Base-by-base conservation (phyloP, 2,797 vertebrate species). In the Pangasius krempfi region DNA sequence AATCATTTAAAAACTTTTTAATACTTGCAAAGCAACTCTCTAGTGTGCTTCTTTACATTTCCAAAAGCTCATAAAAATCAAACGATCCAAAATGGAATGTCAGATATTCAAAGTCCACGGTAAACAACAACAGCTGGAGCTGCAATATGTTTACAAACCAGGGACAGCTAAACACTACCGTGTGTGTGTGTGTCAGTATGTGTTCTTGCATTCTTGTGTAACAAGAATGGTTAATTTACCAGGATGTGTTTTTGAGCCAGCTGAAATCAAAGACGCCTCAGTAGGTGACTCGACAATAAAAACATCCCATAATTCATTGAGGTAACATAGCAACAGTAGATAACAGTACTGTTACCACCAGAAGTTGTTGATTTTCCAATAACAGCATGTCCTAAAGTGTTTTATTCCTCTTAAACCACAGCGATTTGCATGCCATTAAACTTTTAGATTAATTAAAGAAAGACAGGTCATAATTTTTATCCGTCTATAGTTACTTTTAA, bases 71-170 rank as follows among this genome's bases (percentile, higher is more conserved):
- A 20, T 58, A 58, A 85, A 85, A 47, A n/a, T 72, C 84, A 25
- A 72, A 50, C 20, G 18, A 25, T 68, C 13, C 75, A 20, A 37
- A 37, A 13, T n/a, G 62, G 75, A 66, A 87, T 68, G 54, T 86
- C 33, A 20, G 20, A 54, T 87, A 84, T 64, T 62, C 54, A 52
- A 72, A 40, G 7, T 52, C 58, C 22, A 52, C n/a, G 13, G 47
- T 68, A 88, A 79, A 68, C 83, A 85, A n/a, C 83, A 70, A 85
- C 73, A 88, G 62, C 84, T 88, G 83, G 83, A 85, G 12, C 64
- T 52, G 62, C 64, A 64, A 83, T 33, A 70, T 88, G 87, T 84
- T 88, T 73, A 88, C 68, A 84, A 75, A 83, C 66, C n/a, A 50
- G 54, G 3, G 9, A 50, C 10, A 6, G 40, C 10, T 62, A 83